These are phyloP conservation scores for Dendrocincla fuliginosa DNA, from an alignment of 2,797 vertebrate species.

Conservation along the genomic window DNA sequence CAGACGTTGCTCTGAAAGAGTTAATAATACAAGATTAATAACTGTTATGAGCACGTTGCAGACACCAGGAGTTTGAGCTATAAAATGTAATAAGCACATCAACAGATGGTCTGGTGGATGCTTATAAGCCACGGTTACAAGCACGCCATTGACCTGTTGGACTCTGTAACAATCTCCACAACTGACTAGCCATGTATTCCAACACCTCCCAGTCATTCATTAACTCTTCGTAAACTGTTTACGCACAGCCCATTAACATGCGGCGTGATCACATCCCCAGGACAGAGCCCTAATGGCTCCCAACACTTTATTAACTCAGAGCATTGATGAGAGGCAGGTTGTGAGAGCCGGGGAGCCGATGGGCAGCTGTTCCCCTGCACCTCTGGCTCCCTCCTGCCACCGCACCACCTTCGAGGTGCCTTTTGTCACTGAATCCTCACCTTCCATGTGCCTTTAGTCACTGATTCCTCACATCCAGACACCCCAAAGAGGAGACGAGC, in stretches of 20 bases:
- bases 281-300: background rate
- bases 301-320: slow-evolving; percentile 16
- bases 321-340: background rate
- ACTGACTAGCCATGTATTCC: background rate
- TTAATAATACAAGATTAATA: slow-evolving; percentile 14
- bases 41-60: background rate
- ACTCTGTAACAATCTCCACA: slow-evolving; percentile 25
- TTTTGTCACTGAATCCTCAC: background rate
- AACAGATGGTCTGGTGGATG: slow-evolving; percentile 48
- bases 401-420: background rate
- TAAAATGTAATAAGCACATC: slow-evolving; percentile 39
- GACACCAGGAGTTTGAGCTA: background rate
- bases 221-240: slow-evolving; percentile 41
- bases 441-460: background rate
- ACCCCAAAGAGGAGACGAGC: background rate
- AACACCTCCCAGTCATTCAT: slow-evolving; percentile 15
- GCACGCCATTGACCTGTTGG: slow-evolving; percentile 35
- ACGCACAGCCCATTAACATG: background rate
- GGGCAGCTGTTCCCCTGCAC: background rate
- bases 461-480: background rate
- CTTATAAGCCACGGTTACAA: slow-evolving; percentile 10
- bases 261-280: background rate
- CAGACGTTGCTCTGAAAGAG: background rate
- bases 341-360: background rate
- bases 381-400: background rate